Evolutionary conservation across 2,797 vertebrate genomes (phyloP).

Genomic region (Syngnathus rostellatus): DNA sequence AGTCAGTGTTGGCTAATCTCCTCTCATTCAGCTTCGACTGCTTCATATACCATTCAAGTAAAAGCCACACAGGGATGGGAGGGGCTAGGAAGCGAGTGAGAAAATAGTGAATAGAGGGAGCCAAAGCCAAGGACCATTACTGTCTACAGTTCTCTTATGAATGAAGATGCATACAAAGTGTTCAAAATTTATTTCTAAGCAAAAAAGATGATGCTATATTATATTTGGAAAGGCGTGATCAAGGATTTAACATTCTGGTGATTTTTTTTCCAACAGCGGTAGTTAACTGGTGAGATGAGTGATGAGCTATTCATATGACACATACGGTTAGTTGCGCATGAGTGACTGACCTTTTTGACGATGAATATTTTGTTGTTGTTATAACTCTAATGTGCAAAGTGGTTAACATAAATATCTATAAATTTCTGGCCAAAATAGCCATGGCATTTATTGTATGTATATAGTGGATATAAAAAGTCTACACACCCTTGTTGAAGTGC

Average conservation of each 20-base stretch:
- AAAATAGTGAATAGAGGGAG: conserved; percentile 4
- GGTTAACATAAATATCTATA: background rate
- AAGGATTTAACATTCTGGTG: background rate
- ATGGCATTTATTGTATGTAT: background rate
- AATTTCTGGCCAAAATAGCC: background rate
- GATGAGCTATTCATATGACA: background rate
- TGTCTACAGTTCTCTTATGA: background rate
- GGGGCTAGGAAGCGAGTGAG: conserved; percentile 17
- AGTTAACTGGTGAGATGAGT: background rate
- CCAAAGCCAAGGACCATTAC: background rate
- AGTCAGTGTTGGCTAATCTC: conserved; percentile 35
- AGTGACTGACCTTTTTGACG: background rate
- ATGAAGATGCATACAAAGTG: conserved; percentile 6
- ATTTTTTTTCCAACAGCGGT: background rate
- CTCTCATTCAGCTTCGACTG: conserved; percentile 48
- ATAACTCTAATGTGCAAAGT: background rate
- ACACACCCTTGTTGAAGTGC: background rate
- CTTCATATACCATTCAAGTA: conserved; percentile 49
- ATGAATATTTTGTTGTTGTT: background rate
- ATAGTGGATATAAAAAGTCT: background rate
- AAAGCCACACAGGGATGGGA: conserved; percentile 26
- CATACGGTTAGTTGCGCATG: background rate
- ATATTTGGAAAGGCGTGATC: background rate
- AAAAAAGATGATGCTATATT: background rate
- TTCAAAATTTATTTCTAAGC: too few relatives aligned